Evolutionary conservation across 2,113 vertebrate species (phyloP), one percentile per base, ranked within the genome.

Genomic region (Gnathonemus longibarbis): DNA sequence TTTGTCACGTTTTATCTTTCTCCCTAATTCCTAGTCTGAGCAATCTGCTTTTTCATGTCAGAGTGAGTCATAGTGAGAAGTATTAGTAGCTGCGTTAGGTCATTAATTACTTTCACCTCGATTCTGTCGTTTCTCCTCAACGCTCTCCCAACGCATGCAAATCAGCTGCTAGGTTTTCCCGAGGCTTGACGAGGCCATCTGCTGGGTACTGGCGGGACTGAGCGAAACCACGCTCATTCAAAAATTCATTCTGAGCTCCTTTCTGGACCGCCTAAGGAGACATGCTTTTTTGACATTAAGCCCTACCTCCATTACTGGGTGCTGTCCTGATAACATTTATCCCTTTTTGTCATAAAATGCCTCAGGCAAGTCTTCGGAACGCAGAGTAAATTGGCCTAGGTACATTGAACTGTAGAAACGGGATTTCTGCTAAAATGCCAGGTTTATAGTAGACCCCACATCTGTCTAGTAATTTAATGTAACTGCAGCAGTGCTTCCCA

Each of bases 71-170:
- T 19, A 49, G 53, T 35, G 50, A 66, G 45, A 70, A 62, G 31
- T 17, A 27, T 88, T 70, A 45, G 39, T 80, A 21, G 17, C 46
- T n/a, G 70, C 46, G 19, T 89, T 31, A 39, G 88, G 66, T 80
- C 70, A 80, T 74, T 89, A 45, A 89, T 89, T 89, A 84, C 74
- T 83, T 89, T 89, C 88, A 83, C 70, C 70, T 89, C 58, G 8
- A 52, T 53, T 31, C 35, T 5, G 74, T 10, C 9, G 11, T 52
- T 77, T 89, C 46, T 89, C 49, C 27, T 42, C 7, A 19, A 80
- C 1, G 17, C 48, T 77, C 15, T 70, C 45, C 31, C 10, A 89
- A 53, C 4, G 88, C 66, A 52, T 77, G 46, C n/a, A 49, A 53
- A 89, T 45, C 70, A 19, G 9, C 8, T 31, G 10, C 19, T 48